Conservation (phyloP, 2,113 vertebrate species). For the Nematolebias whitei region DNA sequence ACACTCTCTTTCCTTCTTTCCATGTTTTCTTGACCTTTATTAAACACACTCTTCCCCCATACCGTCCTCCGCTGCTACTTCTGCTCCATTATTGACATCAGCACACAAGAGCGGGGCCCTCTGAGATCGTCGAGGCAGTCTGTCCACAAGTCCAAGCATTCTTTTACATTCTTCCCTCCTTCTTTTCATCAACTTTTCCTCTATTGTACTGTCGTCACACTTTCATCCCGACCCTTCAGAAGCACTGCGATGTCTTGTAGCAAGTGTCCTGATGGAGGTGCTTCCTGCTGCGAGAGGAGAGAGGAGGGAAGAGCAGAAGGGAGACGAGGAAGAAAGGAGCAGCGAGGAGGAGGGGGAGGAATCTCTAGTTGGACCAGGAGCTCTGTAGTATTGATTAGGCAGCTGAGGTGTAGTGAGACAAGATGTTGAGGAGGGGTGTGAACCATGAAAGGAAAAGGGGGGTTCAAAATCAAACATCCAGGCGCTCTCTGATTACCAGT, state of each 20-base stretch:
- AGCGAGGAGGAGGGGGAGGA: conserved; percentile 29
- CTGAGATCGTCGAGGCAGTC: conserved; percentile 58
- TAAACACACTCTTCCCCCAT: conserved; percentile 25
- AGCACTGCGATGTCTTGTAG: conserved; percentile 44
- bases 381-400: conserved; percentile 70
- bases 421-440: conserved; percentile 56
- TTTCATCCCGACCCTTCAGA: conserved; percentile 74
- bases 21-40: conserved; percentile 48
- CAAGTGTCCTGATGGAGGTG: conserved; percentile 60
- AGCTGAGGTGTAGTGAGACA: conserved; percentile 70
- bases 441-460: conserved; percentile 37
- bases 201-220: conserved; percentile 61
- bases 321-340: conserved; percentile 36
- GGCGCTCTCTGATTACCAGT: conserved; percentile 76
- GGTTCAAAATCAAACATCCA: conserved; percentile 68
- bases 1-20: conserved; percentile 25
- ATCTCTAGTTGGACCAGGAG: conserved; percentile 57
- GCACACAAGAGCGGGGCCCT: conserved; percentile 65
- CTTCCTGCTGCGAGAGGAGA: conserved; percentile 68
- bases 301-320: conserved; percentile 37
- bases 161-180: conserved; percentile 28
- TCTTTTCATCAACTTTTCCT: conserved; percentile 46
- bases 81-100: conserved; percentile 70
- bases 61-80: conserved; percentile 25
- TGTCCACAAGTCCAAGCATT: conserved; percentile 72